Conservation (phyloP, 2,113 vertebrate genomes). For the Lepus americanus region DNA sequence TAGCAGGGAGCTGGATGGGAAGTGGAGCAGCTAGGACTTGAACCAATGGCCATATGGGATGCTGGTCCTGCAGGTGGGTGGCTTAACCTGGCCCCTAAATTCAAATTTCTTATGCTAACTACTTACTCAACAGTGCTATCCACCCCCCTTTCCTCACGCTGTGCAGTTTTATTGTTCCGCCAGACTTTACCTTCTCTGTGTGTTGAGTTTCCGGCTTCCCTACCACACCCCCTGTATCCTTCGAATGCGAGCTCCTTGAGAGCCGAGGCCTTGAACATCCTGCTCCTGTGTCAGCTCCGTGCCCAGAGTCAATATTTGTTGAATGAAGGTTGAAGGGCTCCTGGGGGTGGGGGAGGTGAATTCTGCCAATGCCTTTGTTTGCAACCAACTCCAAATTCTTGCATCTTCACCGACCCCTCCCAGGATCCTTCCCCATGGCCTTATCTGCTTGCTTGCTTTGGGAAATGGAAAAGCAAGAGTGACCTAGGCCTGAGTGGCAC, state of each 20-base stretch:
- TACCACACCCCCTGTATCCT: not conserved
- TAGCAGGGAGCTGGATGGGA: too few relatives aligned
- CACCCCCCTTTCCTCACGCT: not conserved
- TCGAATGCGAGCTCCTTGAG: not conserved
- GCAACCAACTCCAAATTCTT: not conserved
- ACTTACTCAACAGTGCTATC: not conserved
- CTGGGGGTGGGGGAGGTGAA: not conserved
- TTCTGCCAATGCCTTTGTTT: not conserved
- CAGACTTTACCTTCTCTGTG: not conserved
- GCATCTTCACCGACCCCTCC: not conserved
- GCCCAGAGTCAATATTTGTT: constrained; percentile 6
- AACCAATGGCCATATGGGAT: too few relatives aligned
- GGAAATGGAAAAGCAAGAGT: constrained; percentile 27
- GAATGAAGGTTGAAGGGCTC: not conserved
- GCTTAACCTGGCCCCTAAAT: too few relatives aligned
- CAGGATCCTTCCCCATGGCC: not conserved
- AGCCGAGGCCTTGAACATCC: not conserved
- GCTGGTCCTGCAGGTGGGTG: too few relatives aligned
- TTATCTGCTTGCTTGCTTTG: not conserved
- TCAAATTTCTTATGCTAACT: not conserved
- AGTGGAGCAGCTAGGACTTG: too few relatives aligned
- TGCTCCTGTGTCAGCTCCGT: not conserved
- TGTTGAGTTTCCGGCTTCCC: not conserved
- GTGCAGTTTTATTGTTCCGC: not conserved
- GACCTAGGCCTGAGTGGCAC: not conserved